Conservation (phyloP, 2,113 vertebrate species). For the Prietella phreatophila region DNA sequence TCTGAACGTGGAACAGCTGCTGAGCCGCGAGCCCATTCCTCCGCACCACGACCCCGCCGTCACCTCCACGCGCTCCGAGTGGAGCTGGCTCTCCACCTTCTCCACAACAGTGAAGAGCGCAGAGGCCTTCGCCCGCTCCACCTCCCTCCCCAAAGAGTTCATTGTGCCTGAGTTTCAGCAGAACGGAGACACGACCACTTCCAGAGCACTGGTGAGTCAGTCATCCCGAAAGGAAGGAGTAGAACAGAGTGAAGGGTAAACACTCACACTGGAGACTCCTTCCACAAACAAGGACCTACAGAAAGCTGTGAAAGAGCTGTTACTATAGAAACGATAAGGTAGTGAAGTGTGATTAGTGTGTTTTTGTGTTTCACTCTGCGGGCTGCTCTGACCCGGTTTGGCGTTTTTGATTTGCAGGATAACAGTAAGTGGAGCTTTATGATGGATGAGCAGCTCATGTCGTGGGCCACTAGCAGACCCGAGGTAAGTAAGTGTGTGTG, state of each 20-base stretch:
- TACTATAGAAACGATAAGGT: not conserved
- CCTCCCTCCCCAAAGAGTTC: slow-evolving; percentile 74
- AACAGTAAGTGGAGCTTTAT: slow-evolving; percentile 79
- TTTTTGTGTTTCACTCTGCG: not conserved
- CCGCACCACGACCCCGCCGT: slow-evolving; percentile 65
- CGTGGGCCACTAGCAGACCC: slow-evolving; percentile 76
- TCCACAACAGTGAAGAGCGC: slow-evolving; percentile 74
- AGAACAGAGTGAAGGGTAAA: not conserved
- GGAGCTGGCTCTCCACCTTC: slow-evolving; percentile 74
- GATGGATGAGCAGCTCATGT: slow-evolving; percentile 82
- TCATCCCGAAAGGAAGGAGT: not conserved
- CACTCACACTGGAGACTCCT: not conserved
- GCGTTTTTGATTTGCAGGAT: slow-evolving; percentile 65
- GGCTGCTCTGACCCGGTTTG: not conserved
- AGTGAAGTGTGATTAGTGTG: not conserved
- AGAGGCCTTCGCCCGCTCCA: slow-evolving; percentile 74
- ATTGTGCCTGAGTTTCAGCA: slow-evolving; percentile 64
- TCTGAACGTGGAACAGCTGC: slow-evolving; percentile 71
- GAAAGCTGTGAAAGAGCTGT: not conserved
- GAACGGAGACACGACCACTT: slow-evolving; percentile 50
- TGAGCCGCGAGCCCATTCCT: slow-evolving; percentile 66
- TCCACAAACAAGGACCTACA: not conserved
- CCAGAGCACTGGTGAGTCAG: slow-evolving; percentile 67
- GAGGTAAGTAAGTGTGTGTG: slow-evolving; percentile 70
- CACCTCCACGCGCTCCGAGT: slow-evolving; percentile 65